These are phyloP conservation scores for Wiebesia pumilae DNA, from an alignment of 1,140 invertebrate species.

Conservation along the genomic window DNA sequence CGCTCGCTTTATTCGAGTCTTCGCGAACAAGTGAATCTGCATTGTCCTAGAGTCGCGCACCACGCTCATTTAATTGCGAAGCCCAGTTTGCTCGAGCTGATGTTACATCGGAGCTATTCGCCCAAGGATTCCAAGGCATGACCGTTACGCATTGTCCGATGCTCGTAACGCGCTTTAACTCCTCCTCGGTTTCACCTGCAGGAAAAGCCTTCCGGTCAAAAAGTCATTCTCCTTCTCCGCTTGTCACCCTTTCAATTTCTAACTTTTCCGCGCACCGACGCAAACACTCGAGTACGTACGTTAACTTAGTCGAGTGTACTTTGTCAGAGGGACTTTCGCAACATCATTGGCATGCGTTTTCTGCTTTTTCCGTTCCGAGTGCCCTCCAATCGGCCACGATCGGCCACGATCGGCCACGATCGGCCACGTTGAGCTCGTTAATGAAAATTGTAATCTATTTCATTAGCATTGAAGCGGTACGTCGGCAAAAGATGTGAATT, in stretches of 20 bases:
- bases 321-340: not conserved
- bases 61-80: conserved; percentile 42
- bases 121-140: conserved; percentile 58
- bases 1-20: not conserved
- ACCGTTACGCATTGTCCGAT: conserved; percentile 60
- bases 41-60: conserved; percentile 9
- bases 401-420: too few species aligned
- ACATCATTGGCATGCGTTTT: conserved; percentile 12
- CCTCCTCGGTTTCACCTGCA: not conserved
- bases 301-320: too few species aligned
- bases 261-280: too few species aligned
- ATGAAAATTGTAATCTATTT: too few species aligned
- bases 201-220: not conserved
- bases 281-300: too few species aligned
- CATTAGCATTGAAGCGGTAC: too few species aligned
- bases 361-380: not conserved
- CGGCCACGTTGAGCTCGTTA: too few species aligned
- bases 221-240: not conserved
- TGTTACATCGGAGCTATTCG: conserved; percentile 45
- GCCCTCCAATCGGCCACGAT: too few species aligned
- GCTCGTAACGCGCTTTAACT: not conserved
- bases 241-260: not conserved
- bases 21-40: not conserved
- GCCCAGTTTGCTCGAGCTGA: not conserved
- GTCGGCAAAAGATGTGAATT: too few species aligned